These are phyloP conservation scores for Sebastes miniatus DNA, from an alignment of 2,797 vertebrate genomes.

Conservation along the genomic window DNA sequence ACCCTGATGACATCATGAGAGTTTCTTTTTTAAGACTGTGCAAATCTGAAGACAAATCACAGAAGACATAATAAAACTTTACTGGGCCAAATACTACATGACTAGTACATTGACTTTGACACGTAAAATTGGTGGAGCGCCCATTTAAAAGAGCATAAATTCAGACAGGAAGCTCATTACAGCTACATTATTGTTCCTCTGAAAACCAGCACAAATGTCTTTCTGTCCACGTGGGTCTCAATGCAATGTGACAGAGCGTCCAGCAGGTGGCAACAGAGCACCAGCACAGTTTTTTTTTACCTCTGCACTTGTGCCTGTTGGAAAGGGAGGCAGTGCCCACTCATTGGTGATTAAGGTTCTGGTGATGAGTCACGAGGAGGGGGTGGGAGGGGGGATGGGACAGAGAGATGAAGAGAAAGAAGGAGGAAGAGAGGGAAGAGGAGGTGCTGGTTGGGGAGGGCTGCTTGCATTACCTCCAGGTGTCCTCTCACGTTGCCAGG, in stretches of 20 bases:
- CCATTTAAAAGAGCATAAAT: not conserved
- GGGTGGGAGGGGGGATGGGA: conserved; percentile 38
- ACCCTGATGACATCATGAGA: not conserved
- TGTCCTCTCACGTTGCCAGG: conserved; percentile 77
- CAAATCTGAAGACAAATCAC: not conserved
- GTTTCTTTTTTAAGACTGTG: not conserved
- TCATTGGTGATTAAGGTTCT: conserved; percentile 71
- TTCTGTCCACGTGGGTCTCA: not conserved
- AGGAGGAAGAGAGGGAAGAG: not conserved
- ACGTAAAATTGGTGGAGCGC: not conserved
- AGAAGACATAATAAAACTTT: not conserved
- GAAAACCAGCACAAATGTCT: not conserved
- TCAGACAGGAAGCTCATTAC: conserved; percentile 1
- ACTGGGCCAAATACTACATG: not conserved
- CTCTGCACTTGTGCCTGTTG: not conserved
- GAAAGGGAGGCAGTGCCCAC: conserved; percentile 59
- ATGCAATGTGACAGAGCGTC: not conserved
- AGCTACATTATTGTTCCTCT: not conserved
- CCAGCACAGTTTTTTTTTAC: not conserved
- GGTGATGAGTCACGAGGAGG: conserved; percentile 73
- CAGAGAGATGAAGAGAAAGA: conserved; percentile 36
- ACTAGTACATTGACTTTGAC: not conserved
- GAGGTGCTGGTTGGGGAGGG: conserved; percentile 13
- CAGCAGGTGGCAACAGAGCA: conserved; percentile 65
- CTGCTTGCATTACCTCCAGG: conserved; percentile 77